phyloP scores from a whole-genome alignment of 2,797 vertebrate genomes.

The Meriones psammophilus region DNA sequence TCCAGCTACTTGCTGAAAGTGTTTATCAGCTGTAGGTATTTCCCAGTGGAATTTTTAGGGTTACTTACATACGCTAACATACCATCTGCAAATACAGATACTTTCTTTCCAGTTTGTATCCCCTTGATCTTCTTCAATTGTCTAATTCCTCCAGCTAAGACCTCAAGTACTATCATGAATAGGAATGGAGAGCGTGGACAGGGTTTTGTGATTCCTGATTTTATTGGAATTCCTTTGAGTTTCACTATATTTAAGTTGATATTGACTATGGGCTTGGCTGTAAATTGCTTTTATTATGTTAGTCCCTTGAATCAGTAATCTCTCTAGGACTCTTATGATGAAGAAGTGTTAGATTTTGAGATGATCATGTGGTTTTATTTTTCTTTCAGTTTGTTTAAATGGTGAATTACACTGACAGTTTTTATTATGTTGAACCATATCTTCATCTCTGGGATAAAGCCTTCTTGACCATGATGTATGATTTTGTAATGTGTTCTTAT shows the following conservation, averaged over 20 bases:
- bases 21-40: neutral
- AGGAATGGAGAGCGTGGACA: neutral
- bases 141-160: neutral
- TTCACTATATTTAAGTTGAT: neutral
- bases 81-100: neutral
- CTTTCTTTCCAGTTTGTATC: neutral
- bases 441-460: neutral
- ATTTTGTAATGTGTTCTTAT: neutral
- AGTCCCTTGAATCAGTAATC: neutral
- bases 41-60: neutral
- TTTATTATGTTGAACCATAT: neutral
- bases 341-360: neutral
- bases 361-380: neutral
- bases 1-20: neutral
- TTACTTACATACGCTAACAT: neutral
- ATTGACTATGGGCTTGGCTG: neutral
- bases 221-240: neutral
- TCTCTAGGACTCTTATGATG: neutral
- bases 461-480: neutral
- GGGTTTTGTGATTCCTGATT: neutral
- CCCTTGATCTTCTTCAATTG: neutral
- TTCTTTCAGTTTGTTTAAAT: neutral
- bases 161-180: neutral
- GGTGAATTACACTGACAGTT: neutral
- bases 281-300: neutral